A percentile compares a stretch with the other conserved stretches of the same genome.
Conservation (phyloP, 2,888 invertebrate genomes). For the Sesia bembeciformis region DNA sequence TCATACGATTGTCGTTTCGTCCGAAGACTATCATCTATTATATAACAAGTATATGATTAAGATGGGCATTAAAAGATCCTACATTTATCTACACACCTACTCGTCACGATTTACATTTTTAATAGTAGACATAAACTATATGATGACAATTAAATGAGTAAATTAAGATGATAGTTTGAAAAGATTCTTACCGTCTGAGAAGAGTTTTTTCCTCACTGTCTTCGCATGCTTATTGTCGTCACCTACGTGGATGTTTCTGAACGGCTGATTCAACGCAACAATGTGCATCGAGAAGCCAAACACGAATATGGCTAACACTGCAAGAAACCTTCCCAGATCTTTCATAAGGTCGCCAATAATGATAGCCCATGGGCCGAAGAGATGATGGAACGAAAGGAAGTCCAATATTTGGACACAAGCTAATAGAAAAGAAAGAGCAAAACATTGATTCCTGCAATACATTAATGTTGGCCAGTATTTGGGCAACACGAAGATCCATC, state of each 20-base stretch:
- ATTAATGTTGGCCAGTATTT: conserved; percentile 89
- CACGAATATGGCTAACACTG: conserved; percentile 97
- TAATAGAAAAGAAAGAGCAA: conserved; percentile 94
- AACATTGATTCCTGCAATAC: conserved; percentile 97
- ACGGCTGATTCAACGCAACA: conserved; percentile 96
- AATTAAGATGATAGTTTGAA: conserved; percentile 10
- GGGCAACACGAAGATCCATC: conserved; percentile 79
- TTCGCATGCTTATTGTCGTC: conserved; percentile 76
- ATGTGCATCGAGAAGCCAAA: conserved; percentile 98
- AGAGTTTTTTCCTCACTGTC: conserved; percentile 70
- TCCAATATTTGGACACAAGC: conserved; percentile 98
- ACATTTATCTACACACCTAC: background rate
- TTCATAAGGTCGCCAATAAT: conserved; percentile 97
- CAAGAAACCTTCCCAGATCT: conserved; percentile 96
- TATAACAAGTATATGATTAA: conserved; percentile 14
- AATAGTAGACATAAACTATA: conserved; percentile 8
- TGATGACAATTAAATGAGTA: background rate
- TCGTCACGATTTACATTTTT: conserved; percentile 5
- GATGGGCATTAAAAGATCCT: conserved; percentile 8
- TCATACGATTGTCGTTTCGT: conserved; percentile 58
- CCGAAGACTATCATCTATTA: conserved; percentile 54
- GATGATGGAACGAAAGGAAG: conserved; percentile 98
- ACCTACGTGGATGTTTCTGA: conserved; percentile 79
- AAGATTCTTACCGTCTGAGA: conserved; percentile 81
- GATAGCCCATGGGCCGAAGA: conserved; percentile 99